Evolutionary conservation across 2,888 invertebrate species (phyloP).

Genomic region (Eupithecia vulgata): DNA sequence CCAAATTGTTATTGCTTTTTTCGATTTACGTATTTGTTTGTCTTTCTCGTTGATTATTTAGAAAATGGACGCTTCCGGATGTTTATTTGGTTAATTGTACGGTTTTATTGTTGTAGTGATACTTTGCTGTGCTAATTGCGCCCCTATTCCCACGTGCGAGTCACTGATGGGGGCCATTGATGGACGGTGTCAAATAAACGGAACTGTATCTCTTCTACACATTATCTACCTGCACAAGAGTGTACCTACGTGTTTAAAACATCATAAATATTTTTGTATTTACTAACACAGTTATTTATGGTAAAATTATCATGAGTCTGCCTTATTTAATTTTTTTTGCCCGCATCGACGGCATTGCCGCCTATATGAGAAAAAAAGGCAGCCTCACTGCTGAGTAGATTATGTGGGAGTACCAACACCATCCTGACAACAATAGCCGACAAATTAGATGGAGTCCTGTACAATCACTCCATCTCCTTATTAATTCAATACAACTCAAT

Average conservation of each 20-base stretch:
- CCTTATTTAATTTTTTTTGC: no score
- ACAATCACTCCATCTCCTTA: no score
- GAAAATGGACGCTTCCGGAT: slow-evolving; percentile 40
- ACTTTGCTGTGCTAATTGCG: slow-evolving; percentile 22
- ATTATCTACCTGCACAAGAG: not conserved
- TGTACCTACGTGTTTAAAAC: not conserved
- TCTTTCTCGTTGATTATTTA: slow-evolving; percentile 64
- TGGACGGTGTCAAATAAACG: slow-evolving; percentile 17
- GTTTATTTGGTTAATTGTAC: slow-evolving; percentile 38
- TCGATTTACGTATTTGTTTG: slow-evolving; percentile 74
- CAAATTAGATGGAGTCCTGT: no score
- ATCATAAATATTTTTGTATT: no score
- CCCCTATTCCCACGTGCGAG: slow-evolving; percentile 24
- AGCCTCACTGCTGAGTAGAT: no score
- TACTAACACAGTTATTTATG: not conserved
- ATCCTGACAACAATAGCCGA: no score
- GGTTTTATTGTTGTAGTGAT: slow-evolving; percentile 36
- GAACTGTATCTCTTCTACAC: not conserved
- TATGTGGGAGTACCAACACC: no score
- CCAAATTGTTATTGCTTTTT: slow-evolving; percentile 72
- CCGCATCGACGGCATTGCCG: no score
- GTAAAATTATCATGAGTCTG: no score
- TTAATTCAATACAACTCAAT: no score
- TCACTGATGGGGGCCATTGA: slow-evolving; percentile 26
- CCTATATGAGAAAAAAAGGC: no score